Conservation (phyloP, 2,888 invertebrate species). For the Plagiodera versicolora region DNA sequence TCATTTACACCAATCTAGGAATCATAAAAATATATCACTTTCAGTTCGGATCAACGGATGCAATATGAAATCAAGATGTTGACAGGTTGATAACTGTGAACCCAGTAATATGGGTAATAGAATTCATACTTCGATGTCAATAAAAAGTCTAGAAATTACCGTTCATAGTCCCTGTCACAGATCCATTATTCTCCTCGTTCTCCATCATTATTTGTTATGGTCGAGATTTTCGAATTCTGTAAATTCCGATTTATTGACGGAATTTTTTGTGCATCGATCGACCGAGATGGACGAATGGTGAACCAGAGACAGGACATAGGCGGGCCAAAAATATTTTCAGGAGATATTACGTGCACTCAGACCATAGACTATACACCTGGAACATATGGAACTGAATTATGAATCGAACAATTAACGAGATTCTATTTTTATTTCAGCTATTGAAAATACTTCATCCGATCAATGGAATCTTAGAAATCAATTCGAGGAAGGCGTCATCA, state of each 20-base stretch:
- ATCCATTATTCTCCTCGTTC: conserved; percentile 41
- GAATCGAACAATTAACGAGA: too few species aligned
- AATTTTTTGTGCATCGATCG: conserved; percentile 21
- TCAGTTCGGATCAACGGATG: too few species aligned
- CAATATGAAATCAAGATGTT: neutral
- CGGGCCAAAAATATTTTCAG: neutral
- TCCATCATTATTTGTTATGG: conserved; percentile 50
- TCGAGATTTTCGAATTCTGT: conserved; percentile 49
- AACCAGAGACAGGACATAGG: conserved; percentile 21
- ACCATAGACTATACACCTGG: too few species aligned
- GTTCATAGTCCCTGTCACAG: conserved; percentile 39
- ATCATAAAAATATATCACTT: too few species aligned
- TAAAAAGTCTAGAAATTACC: conserved; percentile 23
- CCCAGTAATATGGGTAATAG: neutral
- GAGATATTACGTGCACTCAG: neutral
- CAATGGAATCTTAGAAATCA: too few species aligned
- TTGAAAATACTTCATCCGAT: too few species aligned
- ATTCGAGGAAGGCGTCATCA: too few species aligned
- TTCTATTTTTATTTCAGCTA: too few species aligned
- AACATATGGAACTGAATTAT: too few species aligned
- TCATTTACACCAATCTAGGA: too few species aligned
- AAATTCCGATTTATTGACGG: conserved; percentile 45
- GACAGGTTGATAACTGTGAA: conserved; percentile 2
- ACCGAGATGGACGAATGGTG: conserved; percentile 15
- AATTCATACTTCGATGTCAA: conserved; percentile 14